These are phyloP conservation scores for Pasiphila rectangulata DNA, from an alignment of 2,888 invertebrate genomes.

Conservation along the genomic window DNA sequence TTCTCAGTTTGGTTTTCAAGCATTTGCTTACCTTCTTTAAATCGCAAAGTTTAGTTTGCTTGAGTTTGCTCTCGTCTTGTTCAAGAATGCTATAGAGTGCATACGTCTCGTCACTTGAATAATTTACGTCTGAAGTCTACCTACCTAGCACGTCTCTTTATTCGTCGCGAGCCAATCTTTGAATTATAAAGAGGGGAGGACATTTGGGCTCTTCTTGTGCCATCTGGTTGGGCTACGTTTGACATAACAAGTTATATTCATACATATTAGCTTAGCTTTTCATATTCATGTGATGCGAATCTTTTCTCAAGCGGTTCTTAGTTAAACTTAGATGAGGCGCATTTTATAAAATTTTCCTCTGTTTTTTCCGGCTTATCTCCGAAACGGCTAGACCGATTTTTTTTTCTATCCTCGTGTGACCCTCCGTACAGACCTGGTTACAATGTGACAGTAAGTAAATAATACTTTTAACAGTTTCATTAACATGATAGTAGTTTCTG, in stretches of 20 bases:
- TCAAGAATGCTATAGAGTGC: conserved; percentile 35
- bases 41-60: conserved; percentile 36
- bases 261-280: conserved; percentile 68
- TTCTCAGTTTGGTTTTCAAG: conserved; percentile 24
- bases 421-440: no score
- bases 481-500: no score
- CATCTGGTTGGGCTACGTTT: conserved; percentile 53
- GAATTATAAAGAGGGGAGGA: conserved; percentile 70
- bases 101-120: conserved; percentile 53
- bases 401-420: no score
- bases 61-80: conserved; percentile 13
- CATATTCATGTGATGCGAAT: conserved; percentile 4
- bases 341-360: no score
- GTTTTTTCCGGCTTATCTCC: no score
- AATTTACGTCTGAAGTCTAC: conserved; percentile 47
- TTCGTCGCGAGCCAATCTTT: conserved; percentile 69
- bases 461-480: no score
- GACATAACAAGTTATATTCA: conserved; percentile 71
- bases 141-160: conserved; percentile 60
- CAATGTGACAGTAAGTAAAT: no score
- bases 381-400: no score
- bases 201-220: conserved; percentile 49
- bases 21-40: conserved; percentile 35
- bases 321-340: no score
- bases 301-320: no score